Evolutionary conservation across 1,140 invertebrate species (phyloP), one percentile per base, ranked within the genome.

Genomic region (Ctenoplectra terminalis): DNA sequence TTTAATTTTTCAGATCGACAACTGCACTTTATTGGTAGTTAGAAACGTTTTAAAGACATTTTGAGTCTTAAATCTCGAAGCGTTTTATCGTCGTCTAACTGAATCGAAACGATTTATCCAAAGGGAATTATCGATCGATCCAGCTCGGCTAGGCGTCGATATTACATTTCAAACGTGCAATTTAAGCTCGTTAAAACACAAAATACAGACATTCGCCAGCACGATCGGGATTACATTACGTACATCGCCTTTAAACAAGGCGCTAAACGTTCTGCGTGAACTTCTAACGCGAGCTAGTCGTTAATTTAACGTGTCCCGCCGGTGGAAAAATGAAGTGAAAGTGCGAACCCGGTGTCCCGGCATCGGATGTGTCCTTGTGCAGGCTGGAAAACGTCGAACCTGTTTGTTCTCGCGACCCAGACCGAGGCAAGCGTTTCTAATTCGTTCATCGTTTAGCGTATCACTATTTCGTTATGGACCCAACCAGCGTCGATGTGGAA

Each of bases 401-500:
- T 69, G 74, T 82, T 85, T 46, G 23, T 63, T 58, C 73, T 37
- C 56, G 63, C 69, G 50, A 26, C 46, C 52, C 56, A 58, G 34
- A 69, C 37, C 48, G 48, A 50, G n/a, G 50, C 31, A n/a, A 54
- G 40, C 76, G 60, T 52, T 63, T 61, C 60, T 43, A 60, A 58
- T 72, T 72, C n/a, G 52, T 58, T 46, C 17, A 20, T 8, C 52
- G 15, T 58, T 72, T 58, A 58, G 37, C 26, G 29, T 4, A 20
- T 43, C 66, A 50, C 70, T 71, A 77, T 69, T 82, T 43, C 64
- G 31, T 77, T 85, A 86, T 85, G 56, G 74, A 85, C 66, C 72
- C 69, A n/a, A 17, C 31, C 17, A 20, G 1, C 23, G 29, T 34
- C 15, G 37, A 43, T 60, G 50, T 34, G 50, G 37, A 9, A 26